Base-by-base conservation (phyloP, 2,888 invertebrate genomes). In the Synergus laeviventris region DNA sequence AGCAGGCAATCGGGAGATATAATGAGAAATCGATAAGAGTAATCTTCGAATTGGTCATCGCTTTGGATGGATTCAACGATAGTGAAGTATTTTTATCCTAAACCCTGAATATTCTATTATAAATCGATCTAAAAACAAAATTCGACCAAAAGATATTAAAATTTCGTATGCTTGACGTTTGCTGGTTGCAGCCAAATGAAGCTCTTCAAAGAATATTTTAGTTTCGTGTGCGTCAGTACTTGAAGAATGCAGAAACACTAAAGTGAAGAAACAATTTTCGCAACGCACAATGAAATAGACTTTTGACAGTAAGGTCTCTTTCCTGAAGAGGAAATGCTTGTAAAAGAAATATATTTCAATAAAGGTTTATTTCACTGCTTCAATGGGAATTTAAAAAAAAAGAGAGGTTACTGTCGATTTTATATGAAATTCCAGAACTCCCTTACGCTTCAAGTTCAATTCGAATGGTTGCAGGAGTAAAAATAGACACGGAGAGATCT, bases 181-280 rank as follows among this genome's bases (percentile, higher is more conserved):
- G 7, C 31, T 45, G 42, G 21, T 45, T 42, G 11, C 36, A n/a
- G 4, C 45, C 14, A 70, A 66, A 16, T 14, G 66, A 45, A 45
- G 31, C 31, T 70, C 14, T 45, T 49, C 45, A 70, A 70, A 49
- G 42, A 24, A 70, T 70, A 70, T 70, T 70, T 70, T 49, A n/a
- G 66, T 49, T 70, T 9, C 24, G n/a, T n/a, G 42, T 70, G 66
- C 66, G 66, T 70, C 66, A 70, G 66, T 70, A 14, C 45, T 70
- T 49, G 31, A 70, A 31, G 66, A 70, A 70, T 70, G 45, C 66
- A 70, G 66, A 70, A 45, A 49, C 66, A 45, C 31, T 24, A 49
- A 45, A 45, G 31, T 45, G 45, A 70, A 49, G 45, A 45, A 45
- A 70, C 66, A 70, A 45, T 49, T 70, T 70, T 70, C 16, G 16